phyloP scores from a whole-genome alignment of 2,113 vertebrate genomes.

The Willisornis vidua region DNA sequence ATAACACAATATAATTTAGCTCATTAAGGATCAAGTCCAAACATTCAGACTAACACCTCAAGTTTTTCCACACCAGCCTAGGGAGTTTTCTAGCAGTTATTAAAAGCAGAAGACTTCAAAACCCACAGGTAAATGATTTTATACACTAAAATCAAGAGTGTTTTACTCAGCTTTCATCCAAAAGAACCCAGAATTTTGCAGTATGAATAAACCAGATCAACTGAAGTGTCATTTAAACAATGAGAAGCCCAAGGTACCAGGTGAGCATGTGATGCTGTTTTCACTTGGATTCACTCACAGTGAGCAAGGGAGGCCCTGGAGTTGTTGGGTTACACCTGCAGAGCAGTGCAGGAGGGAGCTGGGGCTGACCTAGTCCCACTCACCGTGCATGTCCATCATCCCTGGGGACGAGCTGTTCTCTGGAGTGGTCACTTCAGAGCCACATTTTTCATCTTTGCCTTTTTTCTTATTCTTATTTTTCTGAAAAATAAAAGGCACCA shows the following conservation, averaged over 20 bases:
- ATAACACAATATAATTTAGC: neutral
- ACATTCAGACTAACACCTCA: neutral
- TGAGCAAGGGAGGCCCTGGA: neutral
- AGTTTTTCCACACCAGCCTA: neutral
- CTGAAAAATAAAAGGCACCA: constrained; percentile 67
- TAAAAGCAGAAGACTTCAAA: neutral
- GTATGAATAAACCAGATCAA: neutral
- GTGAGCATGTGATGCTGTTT: neutral
- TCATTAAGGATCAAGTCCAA: neutral
- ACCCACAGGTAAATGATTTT: neutral
- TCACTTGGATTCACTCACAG: neutral
- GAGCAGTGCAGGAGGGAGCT: neutral
- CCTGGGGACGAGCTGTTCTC: constrained; percentile 97
- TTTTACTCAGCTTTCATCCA: neutral
- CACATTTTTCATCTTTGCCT: constrained; percentile 94
- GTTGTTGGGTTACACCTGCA: neutral
- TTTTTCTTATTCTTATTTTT: constrained; percentile 98
- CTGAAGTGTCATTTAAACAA: neutral
- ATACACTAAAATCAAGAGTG: neutral
- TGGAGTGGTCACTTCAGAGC: constrained; percentile 93
- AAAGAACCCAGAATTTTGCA: neutral
- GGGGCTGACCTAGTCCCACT: constrained; percentile 41
- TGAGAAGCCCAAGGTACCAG: neutral
- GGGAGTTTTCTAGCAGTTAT: neutral
- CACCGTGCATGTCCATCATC: constrained; percentile 99